phyloP scores from a whole-genome alignment of 2,888 invertebrate species.

The Mycalesis mineus region DNA sequence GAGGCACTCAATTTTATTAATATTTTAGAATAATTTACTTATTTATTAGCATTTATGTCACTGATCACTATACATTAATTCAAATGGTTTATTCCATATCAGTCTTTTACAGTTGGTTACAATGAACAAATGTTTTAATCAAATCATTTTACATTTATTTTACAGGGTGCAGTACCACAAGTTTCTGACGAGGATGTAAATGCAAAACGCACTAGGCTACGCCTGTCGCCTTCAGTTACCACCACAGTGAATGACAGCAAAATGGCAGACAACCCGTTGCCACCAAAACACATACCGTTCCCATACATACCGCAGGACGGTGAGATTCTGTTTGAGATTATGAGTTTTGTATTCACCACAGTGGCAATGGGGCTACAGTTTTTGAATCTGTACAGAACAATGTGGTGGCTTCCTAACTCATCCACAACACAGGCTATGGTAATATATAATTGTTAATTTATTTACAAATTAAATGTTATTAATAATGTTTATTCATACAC shows the following conservation, averaged over 20 bases:
- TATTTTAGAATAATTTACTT: too few relatives aligned
- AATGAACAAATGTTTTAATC: too few relatives aligned
- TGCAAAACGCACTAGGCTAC: slow-evolving; percentile 46
- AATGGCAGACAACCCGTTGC: slow-evolving; percentile 62
- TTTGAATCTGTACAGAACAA: slow-evolving; percentile 94
- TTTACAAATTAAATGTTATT: too few relatives aligned
- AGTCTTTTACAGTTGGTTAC: too few relatives aligned
- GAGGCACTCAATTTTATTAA: too few relatives aligned
- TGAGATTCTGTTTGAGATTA: slow-evolving; percentile 89
- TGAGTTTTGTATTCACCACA: slow-evolving; percentile 89
- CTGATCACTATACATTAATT: too few relatives aligned
- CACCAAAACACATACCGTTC: slow-evolving; percentile 89
- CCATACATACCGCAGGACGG: slow-evolving; percentile 87
- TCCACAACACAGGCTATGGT: slow-evolving; percentile 83
- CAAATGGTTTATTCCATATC: too few relatives aligned
- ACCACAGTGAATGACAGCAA: slow-evolving; percentile 44
- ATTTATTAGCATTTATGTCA: too few relatives aligned
- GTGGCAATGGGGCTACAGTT: slow-evolving; percentile 92
- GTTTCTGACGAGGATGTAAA: slow-evolving; percentile 57
- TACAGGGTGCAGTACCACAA: slow-evolving; percentile 40
- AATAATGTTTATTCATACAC: too few relatives aligned
- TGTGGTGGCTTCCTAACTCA: slow-evolving; percentile 98
- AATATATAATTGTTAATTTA: not conserved
- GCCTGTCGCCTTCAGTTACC: slow-evolving; percentile 41
- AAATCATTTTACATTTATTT: too few relatives aligned